Evolutionary conservation across 2,113 vertebrate species (phyloP).

Genomic region (Syngnathus scovelli): DNA sequence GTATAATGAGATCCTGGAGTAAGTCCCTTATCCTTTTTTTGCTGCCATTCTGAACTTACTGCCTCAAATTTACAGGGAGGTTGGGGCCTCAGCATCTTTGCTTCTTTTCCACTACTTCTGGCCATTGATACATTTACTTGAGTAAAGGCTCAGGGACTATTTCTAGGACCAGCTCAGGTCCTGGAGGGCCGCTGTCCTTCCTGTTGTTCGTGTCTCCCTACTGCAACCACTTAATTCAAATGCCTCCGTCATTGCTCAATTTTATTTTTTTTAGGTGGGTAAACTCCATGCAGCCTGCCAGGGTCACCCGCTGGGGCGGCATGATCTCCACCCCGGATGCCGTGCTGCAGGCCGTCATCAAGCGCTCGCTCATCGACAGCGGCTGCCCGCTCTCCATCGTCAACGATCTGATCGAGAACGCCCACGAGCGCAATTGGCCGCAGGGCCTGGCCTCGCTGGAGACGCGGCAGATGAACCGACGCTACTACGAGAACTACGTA

Average conservation of each 20-base stretch:
- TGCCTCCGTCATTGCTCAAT: no score
- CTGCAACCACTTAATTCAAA: no score
- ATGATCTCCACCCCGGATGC: constrained; percentile 98
- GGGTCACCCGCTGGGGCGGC: constrained; percentile 96
- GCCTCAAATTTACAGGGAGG: no score
- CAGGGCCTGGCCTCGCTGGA: constrained; percentile 95
- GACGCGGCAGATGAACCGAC: constrained; percentile 95
- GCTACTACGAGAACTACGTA: constrained; percentile 98
- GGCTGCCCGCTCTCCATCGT: constrained; percentile 93
- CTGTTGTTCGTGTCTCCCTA: neutral
- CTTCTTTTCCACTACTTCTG: neutral
- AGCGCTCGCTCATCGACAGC: constrained; percentile 94
- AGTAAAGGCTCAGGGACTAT: neutral
- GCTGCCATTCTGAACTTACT: neutral
- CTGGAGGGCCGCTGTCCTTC: no score
- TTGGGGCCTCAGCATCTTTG: neutral
- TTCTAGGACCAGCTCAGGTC: neutral
- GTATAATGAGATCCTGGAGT: constrained; percentile 98
- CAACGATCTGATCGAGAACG: constrained; percentile 95
- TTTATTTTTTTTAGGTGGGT: constrained; percentile 79
- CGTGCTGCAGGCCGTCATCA: constrained; percentile 95
- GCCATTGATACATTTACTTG: neutral
- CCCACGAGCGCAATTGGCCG: constrained; percentile 96
- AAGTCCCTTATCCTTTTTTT: constrained; percentile 53
- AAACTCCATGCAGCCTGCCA: constrained; percentile 91